Base-by-base conservation (phyloP, 1,140 invertebrate species). In the Dolichoris vasculosae region DNA sequence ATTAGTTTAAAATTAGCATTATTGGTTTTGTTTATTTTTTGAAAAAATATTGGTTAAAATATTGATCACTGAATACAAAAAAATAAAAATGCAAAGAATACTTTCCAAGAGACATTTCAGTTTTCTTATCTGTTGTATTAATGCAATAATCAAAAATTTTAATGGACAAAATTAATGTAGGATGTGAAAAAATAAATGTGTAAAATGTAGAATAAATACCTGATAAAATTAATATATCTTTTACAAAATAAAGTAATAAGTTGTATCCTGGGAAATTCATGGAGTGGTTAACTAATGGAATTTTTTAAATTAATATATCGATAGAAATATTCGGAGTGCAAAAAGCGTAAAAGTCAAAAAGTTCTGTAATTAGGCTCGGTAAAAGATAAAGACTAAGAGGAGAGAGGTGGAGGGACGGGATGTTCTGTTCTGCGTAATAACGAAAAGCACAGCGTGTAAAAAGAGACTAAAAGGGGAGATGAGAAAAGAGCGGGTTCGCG, bases 361-460 rank as follows among this genome's bases (percentile, higher is more conserved):
- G 32, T 20, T 51, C n/a, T 38, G 83, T 80, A 84, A 84, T 84
- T 78, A 78, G 63, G 63, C 71, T 84, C 35, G 63, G 59, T 59
- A 67, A 64, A 76, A 30, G 71, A 83, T 83, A 48, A 82, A 82
- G n/a, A 48, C 43, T 11, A 51, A 0, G 32, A 38, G n/a, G 51
- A 38, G 9, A 63, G 30, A 35, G 38, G 1, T 2, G 75, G 40
- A 79, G 20, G 55, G 40, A 30, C 30, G 40, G 7, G 43, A 32
- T 6, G 35, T 32, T 69, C 6, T 67, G 59, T 35, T n/a, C 59
- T 78, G 63, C 63, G 76, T 80, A 85, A 80, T 85, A 80, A 85
- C 77, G 83, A 75, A 85, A 83, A 75, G 43, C 81, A 17, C 26
- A 46, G 46, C 40, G 26, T 11, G 76, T 9, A 55, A 38, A 83